Evolutionary conservation across 1,140 invertebrate genomes (phyloP), one percentile per base, ranked within the genome.

Genomic region (Macrobrachium rosenbergii): DNA sequence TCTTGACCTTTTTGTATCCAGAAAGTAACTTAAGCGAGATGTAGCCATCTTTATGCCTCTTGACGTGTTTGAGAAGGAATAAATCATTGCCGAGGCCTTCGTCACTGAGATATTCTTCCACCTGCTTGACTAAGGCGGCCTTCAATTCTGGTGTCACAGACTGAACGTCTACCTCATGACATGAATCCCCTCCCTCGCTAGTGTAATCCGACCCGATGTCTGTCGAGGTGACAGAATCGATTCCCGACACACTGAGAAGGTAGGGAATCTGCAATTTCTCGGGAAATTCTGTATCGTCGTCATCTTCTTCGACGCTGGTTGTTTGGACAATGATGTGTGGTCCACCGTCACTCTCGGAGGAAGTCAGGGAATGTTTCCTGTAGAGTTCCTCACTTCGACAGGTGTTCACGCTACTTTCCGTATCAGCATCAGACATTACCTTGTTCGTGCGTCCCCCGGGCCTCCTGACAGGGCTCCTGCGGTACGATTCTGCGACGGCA

Each of bases 11-110:
- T 91, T 98, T 97, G 91, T 97, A 97, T 89, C 97, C 98, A 2
- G 97, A 97, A 78, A 98, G 97, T 60, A 99, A 93, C 92, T 99
- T 99, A 7, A 99, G 93, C 60, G 96, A 98, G 0, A 99, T 97
- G 92, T 96, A 99, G 17, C 98, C 98, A 92, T 98, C 97, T 91
- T 97, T 98, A 91, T 98, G 98, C 43, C 97, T 94, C 60, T 96
- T 95, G 2, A 99, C 97, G 92, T 99, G 97, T 92, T 99, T 99
- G 58, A 98, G 92, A 10, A 99, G 92, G 92, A 99, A 99, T 0
- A 97, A 97, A 91, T 99, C 97, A 92, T 98, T 98, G 2, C 97
- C 94, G 84, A 99, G 97, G 91, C 98, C 98, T n/a, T 96, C 96
- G 91, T 99, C 97, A 81, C 97, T 97, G 91, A 99, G 98, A 92